Evolutionary conservation across 2,797 vertebrate genomes (phyloP).

Genomic region (Malurus leucopterus): DNA sequence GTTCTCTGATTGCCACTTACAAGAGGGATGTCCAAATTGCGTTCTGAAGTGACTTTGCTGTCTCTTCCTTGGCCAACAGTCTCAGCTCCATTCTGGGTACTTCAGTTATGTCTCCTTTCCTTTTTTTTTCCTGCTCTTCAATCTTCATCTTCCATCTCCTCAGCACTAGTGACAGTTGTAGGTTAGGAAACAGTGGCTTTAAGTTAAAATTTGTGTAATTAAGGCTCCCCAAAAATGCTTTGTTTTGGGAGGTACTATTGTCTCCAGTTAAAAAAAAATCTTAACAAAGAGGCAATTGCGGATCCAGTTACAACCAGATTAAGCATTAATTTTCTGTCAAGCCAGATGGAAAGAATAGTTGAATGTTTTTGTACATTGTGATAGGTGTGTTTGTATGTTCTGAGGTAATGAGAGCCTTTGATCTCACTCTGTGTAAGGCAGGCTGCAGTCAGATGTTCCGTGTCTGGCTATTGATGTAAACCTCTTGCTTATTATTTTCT

Average conservation of each 20-base stretch:
- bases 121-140: not conserved
- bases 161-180: not conserved
- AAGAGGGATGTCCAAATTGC: not conserved
- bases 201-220: not conserved
- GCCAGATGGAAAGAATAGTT: not conserved
- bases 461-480: not conserved
- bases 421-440: not conserved
- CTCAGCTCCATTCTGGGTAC: not conserved
- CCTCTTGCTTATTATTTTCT: not conserved
- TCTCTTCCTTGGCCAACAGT: not conserved
- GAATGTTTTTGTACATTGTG: not conserved
- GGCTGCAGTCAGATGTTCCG: not conserved
- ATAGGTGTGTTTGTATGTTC: not conserved
- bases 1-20: not conserved
- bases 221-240: not conserved
- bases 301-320: not conserved
- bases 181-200: not conserved
- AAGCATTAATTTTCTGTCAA: not conserved
- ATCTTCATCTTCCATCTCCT: not conserved
- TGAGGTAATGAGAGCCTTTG: not conserved
- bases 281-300: not conserved
- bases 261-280: not conserved
- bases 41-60: not conserved
- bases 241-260: not conserved
- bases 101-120: not conserved